Evolutionary conservation across 1,140 invertebrate genomes (phyloP), one percentile per base, ranked within the genome.

Genomic region (Anastrepha obliqua): DNA sequence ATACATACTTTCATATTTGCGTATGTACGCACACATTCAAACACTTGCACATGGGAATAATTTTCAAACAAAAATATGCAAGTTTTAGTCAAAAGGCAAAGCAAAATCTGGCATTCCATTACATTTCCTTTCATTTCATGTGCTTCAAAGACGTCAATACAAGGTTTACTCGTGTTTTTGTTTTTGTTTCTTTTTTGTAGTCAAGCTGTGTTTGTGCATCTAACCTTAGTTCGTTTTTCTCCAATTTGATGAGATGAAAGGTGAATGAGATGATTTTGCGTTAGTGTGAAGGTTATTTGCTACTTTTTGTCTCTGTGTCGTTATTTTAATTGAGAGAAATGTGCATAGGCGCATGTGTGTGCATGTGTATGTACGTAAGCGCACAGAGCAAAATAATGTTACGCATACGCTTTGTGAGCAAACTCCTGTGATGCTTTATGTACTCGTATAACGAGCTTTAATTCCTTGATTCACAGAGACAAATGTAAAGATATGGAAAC

Each of bases 51-150:
- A 29, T 29, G 29, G 29, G 67, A 42, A 13, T 74, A n/a, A 11
- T n/a, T 74, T 44, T 13, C 44, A 5, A 44, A 13, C 15, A 74
- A 44, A 74, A 74, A 39, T 74, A 44, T 44, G 13, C 15, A 17
- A 42, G 67, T 74, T 13, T 9, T n/a, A 2, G 39, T 44, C 42
- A 74, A 74, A 74, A 74, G 42, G 67, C 13, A 74, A 74, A 39
- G 44, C 42, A 42, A 44, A n/a, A 44, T 39, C 67, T 74, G 20
- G 11, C 6, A 55, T 81, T 81, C 47, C 44, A 55, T 81, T 81
- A 81, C 74, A 81, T 78, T 78, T 78, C 47, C 47, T 78, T 55
- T 55, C 44, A 51, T 55, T 78, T 78, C 44, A 78, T n/a, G 39
- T 55, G 51, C n/a, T 55, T 81, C 74, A 81, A 81, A 81, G 44